A percentile compares a stretch with the other conserved stretches of the same genome.
Conservation (phyloP, 1,140 invertebrate genomes). For the Heliconius nattereri region DNA sequence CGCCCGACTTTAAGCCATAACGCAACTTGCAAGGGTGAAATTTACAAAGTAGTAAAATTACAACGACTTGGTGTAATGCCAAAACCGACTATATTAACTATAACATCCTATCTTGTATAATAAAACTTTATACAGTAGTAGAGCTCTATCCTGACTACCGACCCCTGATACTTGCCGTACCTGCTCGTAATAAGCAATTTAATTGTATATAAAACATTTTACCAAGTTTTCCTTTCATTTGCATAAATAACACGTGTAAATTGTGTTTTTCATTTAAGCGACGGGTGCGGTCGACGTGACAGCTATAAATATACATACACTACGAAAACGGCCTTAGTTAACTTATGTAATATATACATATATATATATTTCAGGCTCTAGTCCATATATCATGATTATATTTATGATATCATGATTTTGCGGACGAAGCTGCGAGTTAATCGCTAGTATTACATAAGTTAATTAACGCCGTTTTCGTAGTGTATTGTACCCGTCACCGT, state of each 20-base stretch:
- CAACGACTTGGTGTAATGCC: slow-evolving; percentile 22
- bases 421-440: too few relatives aligned
- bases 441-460: too few relatives aligned
- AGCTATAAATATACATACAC: neutral
- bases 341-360: too few relatives aligned
- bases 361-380: too few relatives aligned
- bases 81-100: slow-evolving; percentile 33
- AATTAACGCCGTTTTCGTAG: too few relatives aligned
- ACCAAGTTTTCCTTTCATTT: neutral
- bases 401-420: too few relatives aligned
- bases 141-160: neutral
- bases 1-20: slow-evolving; percentile 9
- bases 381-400: too few relatives aligned
- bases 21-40: slow-evolving; percentile 15
- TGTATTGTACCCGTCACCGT: too few relatives aligned
- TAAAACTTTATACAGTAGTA: slow-evolving; percentile 30
- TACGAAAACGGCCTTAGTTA: neutral
- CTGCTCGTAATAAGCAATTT: neutral
- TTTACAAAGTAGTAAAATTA: slow-evolving; percentile 3
- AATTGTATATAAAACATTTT: neutral
- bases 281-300: slow-evolving; percentile 1
- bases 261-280: slow-evolving; percentile 10
- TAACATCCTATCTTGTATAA: slow-evolving; percentile 31
- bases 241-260: neutral
- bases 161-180: neutral